Percentiles rank a stretch among this genome's conserved stretches.
phyloP scores from a whole-genome alignment of 2,113 vertebrate genomes.

The Hemichromis elongatus region DNA sequence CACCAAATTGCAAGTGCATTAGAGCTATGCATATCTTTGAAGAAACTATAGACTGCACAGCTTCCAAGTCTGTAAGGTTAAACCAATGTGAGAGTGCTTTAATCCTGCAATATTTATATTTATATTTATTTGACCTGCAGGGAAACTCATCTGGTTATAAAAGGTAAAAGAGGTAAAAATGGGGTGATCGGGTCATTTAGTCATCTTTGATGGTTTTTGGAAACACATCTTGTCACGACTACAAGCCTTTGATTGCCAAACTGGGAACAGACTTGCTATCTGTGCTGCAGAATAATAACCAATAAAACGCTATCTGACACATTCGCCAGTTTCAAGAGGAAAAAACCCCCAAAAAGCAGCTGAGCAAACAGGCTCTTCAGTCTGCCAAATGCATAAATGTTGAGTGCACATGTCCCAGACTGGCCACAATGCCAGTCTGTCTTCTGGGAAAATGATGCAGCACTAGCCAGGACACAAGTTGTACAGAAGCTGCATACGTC shows the following conservation, averaged over 20 bases:
- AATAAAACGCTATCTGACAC: conserved; percentile 19
- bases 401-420: conserved; percentile 29
- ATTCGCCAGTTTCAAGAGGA: conserved; percentile 23
- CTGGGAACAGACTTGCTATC: conserved; percentile 31
- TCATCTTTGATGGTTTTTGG: not conserved
- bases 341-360: conserved; percentile 28
- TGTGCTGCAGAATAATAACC: not conserved
- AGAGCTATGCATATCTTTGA: not conserved
- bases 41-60: not conserved
- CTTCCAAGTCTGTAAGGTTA: too few relatives aligned
- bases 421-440: conserved; percentile 12
- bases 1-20: not conserved
- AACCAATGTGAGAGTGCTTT: too few relatives aligned
- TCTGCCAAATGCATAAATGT: conserved; percentile 40
- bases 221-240: not conserved
- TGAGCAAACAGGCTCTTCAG: conserved; percentile 47
- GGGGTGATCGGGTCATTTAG: not conserved
- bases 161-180: not conserved
- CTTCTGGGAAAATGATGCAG: conserved; percentile 16
- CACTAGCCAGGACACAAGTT: not conserved
- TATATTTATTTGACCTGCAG: too few relatives aligned
- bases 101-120: too few relatives aligned
- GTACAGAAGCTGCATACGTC: conserved; percentile 9
- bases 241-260: conserved; percentile 2
- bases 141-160: too few relatives aligned